Percentiles rank a stretch among this genome's conserved stretches.
phyloP scores from a whole-genome alignment of 2,888 invertebrate species.

The Polyommatus iphigenia region DNA sequence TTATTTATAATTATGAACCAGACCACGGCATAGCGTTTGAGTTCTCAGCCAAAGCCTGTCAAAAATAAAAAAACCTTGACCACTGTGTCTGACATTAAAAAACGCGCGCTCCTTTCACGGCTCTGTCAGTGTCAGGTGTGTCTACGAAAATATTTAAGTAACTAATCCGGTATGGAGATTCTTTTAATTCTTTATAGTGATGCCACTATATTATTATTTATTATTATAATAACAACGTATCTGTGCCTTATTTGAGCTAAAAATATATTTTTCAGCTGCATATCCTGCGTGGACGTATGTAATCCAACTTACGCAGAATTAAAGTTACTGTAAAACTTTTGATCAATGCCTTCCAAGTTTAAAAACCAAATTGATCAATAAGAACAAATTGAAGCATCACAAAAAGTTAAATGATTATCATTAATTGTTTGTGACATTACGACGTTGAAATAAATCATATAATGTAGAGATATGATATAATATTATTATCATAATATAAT shows the following conservation, averaged over 20 bases:
- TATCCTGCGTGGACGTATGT: no score
- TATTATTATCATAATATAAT: no score
- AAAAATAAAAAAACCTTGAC: constrained; percentile 72
- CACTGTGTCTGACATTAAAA: constrained; percentile 75
- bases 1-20: not conserved
- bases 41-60: constrained; percentile 45
- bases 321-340: no score
- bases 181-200: not conserved
- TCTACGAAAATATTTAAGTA: constrained; percentile 2
- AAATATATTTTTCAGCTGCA: not conserved
- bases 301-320: no score
- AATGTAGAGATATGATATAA: no score
- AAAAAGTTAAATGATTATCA: no score
- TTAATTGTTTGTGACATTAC: no score
- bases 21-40: not conserved
- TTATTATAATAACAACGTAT: not conserved
- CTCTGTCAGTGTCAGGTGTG: constrained; percentile 70
- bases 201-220: not conserved
- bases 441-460: no score
- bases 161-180: not conserved
- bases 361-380: no score
- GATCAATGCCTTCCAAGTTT: no score
- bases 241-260: not conserved
- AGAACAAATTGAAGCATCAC: no score
- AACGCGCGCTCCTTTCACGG: constrained; percentile 71